These are phyloP conservation scores for Umimayanthus kanabou DNA, from an alignment of 92 coral and sea anemone species.

Conservation along the genomic window DNA sequence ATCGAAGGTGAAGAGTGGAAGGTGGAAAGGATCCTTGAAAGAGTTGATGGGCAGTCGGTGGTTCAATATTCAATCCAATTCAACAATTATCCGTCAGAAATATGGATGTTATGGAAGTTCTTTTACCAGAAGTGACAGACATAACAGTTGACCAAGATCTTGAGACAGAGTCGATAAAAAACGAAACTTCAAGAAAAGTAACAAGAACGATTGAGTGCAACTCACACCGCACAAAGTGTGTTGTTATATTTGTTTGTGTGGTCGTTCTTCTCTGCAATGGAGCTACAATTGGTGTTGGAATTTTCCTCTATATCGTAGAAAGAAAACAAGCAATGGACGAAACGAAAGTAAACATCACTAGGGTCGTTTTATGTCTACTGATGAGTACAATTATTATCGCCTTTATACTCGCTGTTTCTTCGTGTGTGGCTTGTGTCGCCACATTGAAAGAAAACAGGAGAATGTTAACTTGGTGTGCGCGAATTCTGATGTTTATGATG, in stretches of 20 bases:
- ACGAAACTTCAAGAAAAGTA: neutral
- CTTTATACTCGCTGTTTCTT: conserved; percentile 2
- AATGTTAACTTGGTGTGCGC: conserved; percentile 14
- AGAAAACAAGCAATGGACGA: conserved; percentile 17
- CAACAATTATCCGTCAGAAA: neutral
- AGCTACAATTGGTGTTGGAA: neutral
- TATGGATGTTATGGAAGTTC: conserved; percentile 13
- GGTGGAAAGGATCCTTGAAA: neutral
- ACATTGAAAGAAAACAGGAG: neutral
- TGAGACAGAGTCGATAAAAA: neutral
- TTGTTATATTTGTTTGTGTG: conserved; percentile 3
- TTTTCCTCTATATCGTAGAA: conserved; percentile 29
- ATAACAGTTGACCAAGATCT: neutral
- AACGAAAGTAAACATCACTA: neutral
- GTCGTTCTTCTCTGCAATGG: conserved; percentile 19
- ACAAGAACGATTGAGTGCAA: neutral
- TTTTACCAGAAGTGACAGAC: neutral
- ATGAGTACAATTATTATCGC: conserved; percentile 4
- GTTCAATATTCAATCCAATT: neutral
- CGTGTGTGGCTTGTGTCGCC: conserved; percentile 27
- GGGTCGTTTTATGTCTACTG: neutral
- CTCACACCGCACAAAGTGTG: neutral
- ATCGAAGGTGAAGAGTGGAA: neutral
- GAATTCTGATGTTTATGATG: conserved; percentile 6
- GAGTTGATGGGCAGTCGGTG: neutral